Base-by-base conservation (phyloP, 2,888 invertebrate species). In the Dusona sp. region DNA sequence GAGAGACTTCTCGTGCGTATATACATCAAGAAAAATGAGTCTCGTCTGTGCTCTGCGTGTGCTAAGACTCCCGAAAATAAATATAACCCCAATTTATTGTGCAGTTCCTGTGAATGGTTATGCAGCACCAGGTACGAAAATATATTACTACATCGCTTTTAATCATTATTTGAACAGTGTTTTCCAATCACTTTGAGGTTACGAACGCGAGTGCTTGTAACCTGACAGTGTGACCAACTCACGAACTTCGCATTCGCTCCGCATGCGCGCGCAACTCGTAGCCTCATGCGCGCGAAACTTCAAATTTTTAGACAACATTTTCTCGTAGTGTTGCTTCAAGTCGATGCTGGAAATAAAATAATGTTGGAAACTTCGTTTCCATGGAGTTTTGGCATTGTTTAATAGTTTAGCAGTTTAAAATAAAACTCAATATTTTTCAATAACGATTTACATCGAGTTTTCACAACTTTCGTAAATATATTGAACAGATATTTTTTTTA, bases 91-190 rank as follows among this genome's bases (percentile, higher is more conserved):
- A 1, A 36, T 72, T n/a, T 89, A 90, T 75, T 89, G 84, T 88
- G 79, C 88, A 4, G 75, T 90, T 77, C 89, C 89, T 80, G 38
- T 57, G 2, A 90, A 87, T 42, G 74, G 77, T 74, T 90, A 90
- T 77, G 89, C 89, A 45, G 83, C 19, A 7, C 84, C 88, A 88
- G 89, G 91, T 92, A 87, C 19, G 22, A 16, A 74, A 73, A 83
- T 29, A 83, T 72, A 67, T 0, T 22, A 11, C 42, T 25, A n/a
- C 25, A 48, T 45, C 16, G 8, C 75, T 67, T 82, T 36, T 13
- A 22, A 45, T 72, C n/a, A 3, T 65, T 19, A 25, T 64, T 38
- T 19, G 2, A 45, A 64, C 7, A 42, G 13, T 45, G 0, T 61
- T 16, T 22, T 29, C 11, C 67, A 36, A 64, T 4, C 11, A 19